These are phyloP conservation scores for Aurelia aurita complex sp. Pacific DNA, from an alignment of 30 jellyfish, hydroid and myxozoan genomes.

Conservation along the genomic window DNA sequence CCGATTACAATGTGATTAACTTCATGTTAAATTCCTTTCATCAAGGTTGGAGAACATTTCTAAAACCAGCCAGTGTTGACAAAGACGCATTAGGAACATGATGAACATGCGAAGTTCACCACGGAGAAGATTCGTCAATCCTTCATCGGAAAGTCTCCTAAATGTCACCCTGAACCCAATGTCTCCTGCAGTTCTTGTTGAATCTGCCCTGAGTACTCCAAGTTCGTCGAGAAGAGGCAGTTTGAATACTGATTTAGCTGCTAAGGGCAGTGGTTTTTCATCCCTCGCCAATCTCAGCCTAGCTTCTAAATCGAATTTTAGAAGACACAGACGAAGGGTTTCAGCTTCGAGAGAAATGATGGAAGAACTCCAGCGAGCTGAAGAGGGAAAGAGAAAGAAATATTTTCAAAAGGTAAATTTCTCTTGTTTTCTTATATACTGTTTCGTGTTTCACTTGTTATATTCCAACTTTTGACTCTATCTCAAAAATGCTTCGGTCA, in stretches of 20 bases:
- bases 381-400: conserved; percentile 7
- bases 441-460: not conserved
- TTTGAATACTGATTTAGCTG: not conserved
- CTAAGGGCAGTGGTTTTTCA: not conserved
- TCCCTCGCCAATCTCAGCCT: conserved; percentile 39
- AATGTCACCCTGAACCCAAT: not conserved
- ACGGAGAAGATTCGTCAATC: conserved; percentile 18
- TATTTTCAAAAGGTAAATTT: conserved; percentile 36
- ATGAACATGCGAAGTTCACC: conserved; percentile 25
- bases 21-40: not conserved
- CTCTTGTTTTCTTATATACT: not conserved
- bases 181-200: conserved; percentile 26
- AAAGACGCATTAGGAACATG: not conserved
- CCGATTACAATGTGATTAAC: conserved; percentile 1
- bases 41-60: not conserved
- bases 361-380: not conserved
- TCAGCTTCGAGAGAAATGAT: conserved; percentile 17
- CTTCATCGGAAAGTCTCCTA: not conserved
- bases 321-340: conserved; percentile 43
- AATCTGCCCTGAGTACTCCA: not conserved
- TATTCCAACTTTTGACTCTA: not conserved
- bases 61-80: conserved; percentile 20
- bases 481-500: not conserved
- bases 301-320: conserved; percentile 3
- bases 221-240: conserved; percentile 23